phyloP scores from a whole-genome alignment of 2,888 invertebrate species.

The Nomada ruficornis region DNA sequence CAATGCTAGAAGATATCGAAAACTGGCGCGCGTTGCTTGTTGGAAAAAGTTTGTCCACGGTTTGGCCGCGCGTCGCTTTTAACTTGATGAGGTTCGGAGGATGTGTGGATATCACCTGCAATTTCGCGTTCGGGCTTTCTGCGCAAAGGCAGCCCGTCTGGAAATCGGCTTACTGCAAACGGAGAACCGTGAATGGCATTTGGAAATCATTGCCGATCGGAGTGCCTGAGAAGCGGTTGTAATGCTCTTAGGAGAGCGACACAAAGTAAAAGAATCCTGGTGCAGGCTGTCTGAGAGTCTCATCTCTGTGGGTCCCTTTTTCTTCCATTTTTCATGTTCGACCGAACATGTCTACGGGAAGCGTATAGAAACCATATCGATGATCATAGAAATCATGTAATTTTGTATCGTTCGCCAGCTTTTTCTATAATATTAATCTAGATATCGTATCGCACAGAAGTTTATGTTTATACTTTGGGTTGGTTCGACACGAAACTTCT shows the following conservation, averaged over 20 bases:
- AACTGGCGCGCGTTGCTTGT: not conserved
- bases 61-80: constrained; percentile 52
- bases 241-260: constrained; percentile 57
- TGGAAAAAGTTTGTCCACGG: not conserved
- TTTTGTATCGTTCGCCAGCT: too few species aligned
- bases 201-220: constrained; percentile 60
- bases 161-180: constrained; percentile 63
- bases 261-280: constrained; percentile 51
- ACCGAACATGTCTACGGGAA: constrained; percentile 1
- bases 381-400: not conserved
- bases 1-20: too few species aligned
- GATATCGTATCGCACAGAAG: too few species aligned
- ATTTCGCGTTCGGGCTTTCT: constrained; percentile 48
- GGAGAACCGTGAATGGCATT: constrained; percentile 57
- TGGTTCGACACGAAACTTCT: too few species aligned
- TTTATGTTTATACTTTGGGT: too few species aligned
- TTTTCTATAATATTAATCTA: too few species aligned
- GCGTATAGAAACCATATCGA: not conserved
- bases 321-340: constrained; percentile 18
- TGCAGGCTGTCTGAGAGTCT: constrained; percentile 10
- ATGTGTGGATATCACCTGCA: constrained; percentile 29
- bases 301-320: not conserved
- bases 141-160: constrained; percentile 24
- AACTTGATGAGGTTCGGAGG: constrained; percentile 48
- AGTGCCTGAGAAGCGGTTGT: constrained; percentile 40